phyloP scores from a whole-genome alignment of 2,113 vertebrate species.

The Camelus dromedarius region DNA sequence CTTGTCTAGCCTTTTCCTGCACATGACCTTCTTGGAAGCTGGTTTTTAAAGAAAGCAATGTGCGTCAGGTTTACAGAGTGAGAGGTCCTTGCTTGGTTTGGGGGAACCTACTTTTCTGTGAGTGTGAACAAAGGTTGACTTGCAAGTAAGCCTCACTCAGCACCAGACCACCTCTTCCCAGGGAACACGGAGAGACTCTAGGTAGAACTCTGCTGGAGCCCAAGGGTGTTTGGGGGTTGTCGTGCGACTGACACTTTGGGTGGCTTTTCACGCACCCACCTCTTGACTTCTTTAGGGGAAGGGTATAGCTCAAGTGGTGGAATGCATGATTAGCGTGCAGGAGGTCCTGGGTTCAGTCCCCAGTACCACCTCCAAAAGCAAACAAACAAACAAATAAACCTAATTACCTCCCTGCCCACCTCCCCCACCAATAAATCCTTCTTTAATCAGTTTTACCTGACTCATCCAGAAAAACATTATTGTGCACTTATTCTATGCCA shows the following conservation, averaged over 20 bases:
- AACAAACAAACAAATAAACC: too few species aligned
- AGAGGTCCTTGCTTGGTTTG: neutral
- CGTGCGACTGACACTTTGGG: neutral
- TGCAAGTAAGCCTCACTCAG: neutral
- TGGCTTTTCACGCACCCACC: neutral
- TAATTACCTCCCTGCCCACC: too few species aligned
- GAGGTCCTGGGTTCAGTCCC: too few species aligned
- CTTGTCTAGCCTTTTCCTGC: neutral
- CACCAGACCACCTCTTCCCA: neutral
- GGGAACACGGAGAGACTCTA: neutral
- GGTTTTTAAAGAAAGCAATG: neutral
- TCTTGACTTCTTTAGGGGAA: neutral
- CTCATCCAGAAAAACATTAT: neutral
- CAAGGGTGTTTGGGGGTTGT: neutral
- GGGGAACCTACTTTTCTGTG: neutral
- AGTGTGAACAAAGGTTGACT: neutral
- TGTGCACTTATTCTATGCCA: neutral
- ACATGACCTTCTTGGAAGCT: neutral
- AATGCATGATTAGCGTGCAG: too few species aligned
- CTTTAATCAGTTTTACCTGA: neutral
- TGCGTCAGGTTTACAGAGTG: neutral
- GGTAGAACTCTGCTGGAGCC: neutral
- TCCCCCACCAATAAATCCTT: neutral
- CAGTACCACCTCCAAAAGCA: too few species aligned
- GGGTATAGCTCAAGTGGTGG: too few species aligned